phyloP scores from a whole-genome alignment of 2,888 invertebrate genomes.

The Metellina segmentata region DNA sequence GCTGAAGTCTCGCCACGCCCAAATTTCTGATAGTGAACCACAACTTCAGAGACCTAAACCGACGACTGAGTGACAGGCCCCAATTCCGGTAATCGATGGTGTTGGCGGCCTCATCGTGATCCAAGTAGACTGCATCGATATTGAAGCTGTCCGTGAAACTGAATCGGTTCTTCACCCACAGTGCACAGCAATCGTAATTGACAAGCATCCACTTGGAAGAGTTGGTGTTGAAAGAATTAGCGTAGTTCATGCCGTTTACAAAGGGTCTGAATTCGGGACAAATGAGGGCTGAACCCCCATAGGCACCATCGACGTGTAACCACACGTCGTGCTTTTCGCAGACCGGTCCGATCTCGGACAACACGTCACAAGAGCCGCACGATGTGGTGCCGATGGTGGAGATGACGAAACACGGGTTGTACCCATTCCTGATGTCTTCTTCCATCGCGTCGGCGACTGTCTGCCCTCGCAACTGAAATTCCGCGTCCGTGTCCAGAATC shows the following conservation, averaged over 20 bases:
- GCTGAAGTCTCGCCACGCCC: constrained; percentile 95
- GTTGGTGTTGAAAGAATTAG: constrained; percentile 98
- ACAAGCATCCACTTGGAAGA: constrained; percentile 98
- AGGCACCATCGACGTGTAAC: constrained; percentile 97
- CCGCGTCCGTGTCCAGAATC: constrained; percentile 92
- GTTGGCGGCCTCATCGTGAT: constrained; percentile 89
- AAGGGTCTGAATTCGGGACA: constrained; percentile 95
- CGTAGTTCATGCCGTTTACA: constrained; percentile 86
- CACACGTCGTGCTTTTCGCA: constrained; percentile 86
- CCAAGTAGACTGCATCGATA: constrained; percentile 97
- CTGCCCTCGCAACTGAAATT: constrained; percentile 89
- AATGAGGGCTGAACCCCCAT: constrained; percentile 97
- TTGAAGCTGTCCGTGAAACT: constrained; percentile 96
- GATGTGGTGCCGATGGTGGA: constrained; percentile 99
- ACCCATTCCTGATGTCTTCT: constrained; percentile 94
- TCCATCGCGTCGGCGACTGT: constrained; percentile 87
- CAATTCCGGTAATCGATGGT: constrained; percentile 87
- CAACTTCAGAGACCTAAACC: constrained; percentile 96
- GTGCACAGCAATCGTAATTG: constrained; percentile 96
- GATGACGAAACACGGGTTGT: constrained; percentile 97
- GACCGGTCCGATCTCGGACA: constrained; percentile 92
- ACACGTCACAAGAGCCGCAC: constrained; percentile 94
- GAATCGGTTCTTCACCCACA: constrained; percentile 96
- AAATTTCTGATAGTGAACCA: constrained; percentile 98
- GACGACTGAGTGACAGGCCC: constrained; percentile 96